These are phyloP conservation scores for Cynopterus sphinx DNA, from an alignment of 2,797 vertebrate species.

Conservation along the genomic window DNA sequence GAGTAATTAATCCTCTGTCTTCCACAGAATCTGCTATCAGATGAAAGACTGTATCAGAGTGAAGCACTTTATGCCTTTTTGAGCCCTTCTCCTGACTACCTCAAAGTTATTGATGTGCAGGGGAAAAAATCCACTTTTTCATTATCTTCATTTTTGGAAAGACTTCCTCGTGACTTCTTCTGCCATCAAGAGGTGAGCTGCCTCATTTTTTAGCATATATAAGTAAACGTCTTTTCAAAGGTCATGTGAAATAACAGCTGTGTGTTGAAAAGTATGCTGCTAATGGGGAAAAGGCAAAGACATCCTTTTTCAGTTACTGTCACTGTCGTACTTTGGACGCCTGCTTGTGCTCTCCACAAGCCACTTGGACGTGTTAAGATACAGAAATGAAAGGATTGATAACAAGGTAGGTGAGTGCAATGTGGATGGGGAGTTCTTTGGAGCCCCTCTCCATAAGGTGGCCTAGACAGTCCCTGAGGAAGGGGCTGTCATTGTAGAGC, in stretches of 20 bases:
- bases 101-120: constrained; percentile 95
- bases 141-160: constrained; percentile 96
- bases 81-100: constrained; percentile 96
- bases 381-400: neutral
- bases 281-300: neutral
- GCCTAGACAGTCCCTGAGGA: accelerated
- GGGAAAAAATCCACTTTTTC: constrained; percentile 96
- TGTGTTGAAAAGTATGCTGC: neutral
- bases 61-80: constrained; percentile 98
- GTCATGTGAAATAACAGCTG: neutral
- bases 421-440: neutral
- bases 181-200: constrained; percentile 94
- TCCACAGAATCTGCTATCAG: constrained; percentile 91
- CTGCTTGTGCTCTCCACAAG: neutral
- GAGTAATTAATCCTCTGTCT: constrained; percentile 33
- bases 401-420: neutral
- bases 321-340: neutral
- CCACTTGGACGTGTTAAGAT: neutral
- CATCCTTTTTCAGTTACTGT: neutral
- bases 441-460: accelerated
- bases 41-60: constrained; percentile 96
- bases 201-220: neutral
- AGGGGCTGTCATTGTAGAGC: accelerated
- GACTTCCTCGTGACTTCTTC: constrained; percentile 97
- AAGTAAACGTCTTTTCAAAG: constrained; percentile 15